Evolutionary conservation across 2,888 invertebrate species (phyloP).

Genomic region (Spilarctia lutea): DNA sequence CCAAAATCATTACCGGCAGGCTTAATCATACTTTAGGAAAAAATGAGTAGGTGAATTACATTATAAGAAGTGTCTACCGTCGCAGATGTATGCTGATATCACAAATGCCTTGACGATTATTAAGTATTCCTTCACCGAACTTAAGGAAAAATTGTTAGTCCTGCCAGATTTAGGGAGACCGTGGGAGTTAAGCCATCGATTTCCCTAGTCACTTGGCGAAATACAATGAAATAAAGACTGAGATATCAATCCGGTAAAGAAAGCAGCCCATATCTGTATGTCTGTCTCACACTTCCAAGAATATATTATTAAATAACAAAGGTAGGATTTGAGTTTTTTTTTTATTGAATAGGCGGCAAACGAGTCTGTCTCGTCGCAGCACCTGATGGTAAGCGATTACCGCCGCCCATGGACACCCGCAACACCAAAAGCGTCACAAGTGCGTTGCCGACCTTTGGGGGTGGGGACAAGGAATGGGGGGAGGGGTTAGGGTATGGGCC

Average conservation of each 20-base stretch:
- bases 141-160: background rate
- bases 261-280: background rate
- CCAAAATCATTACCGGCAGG: background rate
- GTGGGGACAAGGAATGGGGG: too few relatives aligned
- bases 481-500: too few relatives aligned
- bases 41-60: background rate
- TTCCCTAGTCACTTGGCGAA: background rate
- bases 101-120: background rate
- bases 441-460: too few relatives aligned
- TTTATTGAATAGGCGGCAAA: too few relatives aligned
- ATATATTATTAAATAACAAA: background rate
- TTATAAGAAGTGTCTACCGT: too few relatives aligned
- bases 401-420: too few relatives aligned
- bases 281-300: background rate
- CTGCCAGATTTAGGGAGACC: background rate
- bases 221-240: background rate
- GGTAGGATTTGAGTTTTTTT: background rate
- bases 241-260: background rate
- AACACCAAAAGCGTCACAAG: too few relatives aligned
- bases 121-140: background rate
- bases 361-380: too few relatives aligned
- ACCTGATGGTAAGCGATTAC: too few relatives aligned
- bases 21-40: background rate
- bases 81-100: background rate
- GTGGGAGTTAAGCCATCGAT: background rate